phyloP scores from a whole-genome alignment of 2,797 vertebrate species.

The Buceros bicornis region DNA sequence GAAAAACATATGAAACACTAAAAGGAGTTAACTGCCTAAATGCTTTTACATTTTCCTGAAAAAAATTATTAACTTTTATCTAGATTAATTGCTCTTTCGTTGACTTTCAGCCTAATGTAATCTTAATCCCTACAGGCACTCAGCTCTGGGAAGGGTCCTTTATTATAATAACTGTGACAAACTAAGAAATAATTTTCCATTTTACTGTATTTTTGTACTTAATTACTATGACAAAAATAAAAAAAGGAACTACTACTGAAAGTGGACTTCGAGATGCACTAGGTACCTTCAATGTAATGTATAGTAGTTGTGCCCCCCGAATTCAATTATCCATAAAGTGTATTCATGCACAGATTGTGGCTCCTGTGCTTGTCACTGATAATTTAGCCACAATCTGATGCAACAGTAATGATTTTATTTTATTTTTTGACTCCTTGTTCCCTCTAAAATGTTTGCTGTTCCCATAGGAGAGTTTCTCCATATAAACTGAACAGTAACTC shows the following conservation, averaged over 20 bases:
- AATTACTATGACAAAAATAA: constrained; percentile 8
- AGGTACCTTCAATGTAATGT: neutral
- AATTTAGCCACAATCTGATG: constrained; percentile 41
- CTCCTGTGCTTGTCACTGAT: constrained; percentile 23
- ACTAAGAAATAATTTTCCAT: neutral
- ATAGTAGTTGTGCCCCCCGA: neutral
- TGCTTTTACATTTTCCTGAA: neutral
- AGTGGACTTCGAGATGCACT: neutral
- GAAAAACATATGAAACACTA: neutral
- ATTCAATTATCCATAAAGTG: constrained; percentile 24
- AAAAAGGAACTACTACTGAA: constrained; percentile 22
- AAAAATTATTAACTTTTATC: neutral
- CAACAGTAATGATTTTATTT: constrained; percentile 11
- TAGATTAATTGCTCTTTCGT: neutral
- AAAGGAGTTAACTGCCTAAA: neutral
- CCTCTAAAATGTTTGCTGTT: neutral
- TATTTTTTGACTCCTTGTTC: neutral
- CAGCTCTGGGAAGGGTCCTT: neutral
- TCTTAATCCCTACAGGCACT: neutral
- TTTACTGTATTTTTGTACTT: constrained; percentile 32
- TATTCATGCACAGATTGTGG: constrained; percentile 12
- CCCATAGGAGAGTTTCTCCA: constrained; percentile 20
- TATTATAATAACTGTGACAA: neutral
- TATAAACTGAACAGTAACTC: constrained; percentile 1
- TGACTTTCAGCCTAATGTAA: neutral